These are phyloP conservation scores for Brachionus paranguensis DNA, from an alignment of 1,140 invertebrate species.

Conservation along the genomic window DNA sequence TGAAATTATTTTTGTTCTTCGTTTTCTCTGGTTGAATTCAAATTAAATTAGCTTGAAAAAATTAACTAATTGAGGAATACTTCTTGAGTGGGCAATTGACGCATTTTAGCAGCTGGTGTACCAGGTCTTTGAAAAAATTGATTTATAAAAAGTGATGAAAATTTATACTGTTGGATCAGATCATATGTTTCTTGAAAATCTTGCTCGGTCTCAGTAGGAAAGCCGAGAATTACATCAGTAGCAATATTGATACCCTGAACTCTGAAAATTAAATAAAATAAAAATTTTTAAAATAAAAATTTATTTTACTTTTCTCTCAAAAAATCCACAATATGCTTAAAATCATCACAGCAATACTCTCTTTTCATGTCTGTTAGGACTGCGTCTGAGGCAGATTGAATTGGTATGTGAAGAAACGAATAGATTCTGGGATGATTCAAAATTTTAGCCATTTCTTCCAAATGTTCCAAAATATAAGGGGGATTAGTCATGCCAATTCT, in stretches of 20 bases:
- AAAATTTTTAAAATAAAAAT: background rate
- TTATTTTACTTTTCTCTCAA: conserved; percentile 61
- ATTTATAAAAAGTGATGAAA: conserved; percentile 92
- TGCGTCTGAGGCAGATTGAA: conserved; percentile 88
- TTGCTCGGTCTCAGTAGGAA: conserved; percentile 84
- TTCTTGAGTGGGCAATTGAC: conserved; percentile 69
- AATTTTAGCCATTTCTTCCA: conserved; percentile 80
- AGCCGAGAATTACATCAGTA: conserved; percentile 96
- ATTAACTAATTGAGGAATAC: conserved; percentile 46
- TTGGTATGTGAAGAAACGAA: conserved; percentile 89
- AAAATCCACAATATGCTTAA: conserved; percentile 80
- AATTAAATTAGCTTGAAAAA: background rate
- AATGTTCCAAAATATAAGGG: conserved; percentile 89
- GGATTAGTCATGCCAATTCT: conserved; percentile 95
- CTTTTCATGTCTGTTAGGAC: conserved; percentile 91
- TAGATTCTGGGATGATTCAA: conserved; percentile 83
- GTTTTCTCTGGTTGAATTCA: conserved; percentile 65
- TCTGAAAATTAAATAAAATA: conserved; percentile 53
- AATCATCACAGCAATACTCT: conserved; percentile 81
- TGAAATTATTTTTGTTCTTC: conserved; percentile 76
- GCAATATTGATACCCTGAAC: conserved; percentile 84
- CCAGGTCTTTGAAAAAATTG: conserved; percentile 92
- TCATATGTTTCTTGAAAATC: conserved; percentile 84
- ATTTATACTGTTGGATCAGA: conserved; percentile 78
- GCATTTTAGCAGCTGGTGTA: conserved; percentile 85